These are phyloP conservation scores for Drosophila prostipennis DNA, from an alignment of 2,888 invertebrate genomes.

Conservation along the genomic window DNA sequence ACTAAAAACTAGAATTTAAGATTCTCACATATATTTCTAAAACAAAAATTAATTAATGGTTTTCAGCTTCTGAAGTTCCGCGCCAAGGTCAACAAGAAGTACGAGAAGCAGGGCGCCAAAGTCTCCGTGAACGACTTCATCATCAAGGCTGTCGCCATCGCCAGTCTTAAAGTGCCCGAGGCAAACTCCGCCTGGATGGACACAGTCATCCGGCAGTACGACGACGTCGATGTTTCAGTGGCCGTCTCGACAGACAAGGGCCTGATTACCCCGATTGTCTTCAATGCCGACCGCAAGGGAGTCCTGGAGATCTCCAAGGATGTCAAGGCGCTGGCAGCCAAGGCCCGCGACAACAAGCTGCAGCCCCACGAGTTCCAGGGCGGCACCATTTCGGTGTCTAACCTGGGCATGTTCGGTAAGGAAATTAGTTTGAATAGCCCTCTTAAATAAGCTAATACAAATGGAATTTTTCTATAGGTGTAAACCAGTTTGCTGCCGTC, in stretches of 20 bases:
- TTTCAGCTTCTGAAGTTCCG: slow-evolving; percentile 87
- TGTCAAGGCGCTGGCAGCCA: slow-evolving; percentile 92
- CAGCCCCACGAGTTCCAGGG: slow-evolving; percentile 98
- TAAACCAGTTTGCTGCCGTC: slow-evolving; percentile 95
- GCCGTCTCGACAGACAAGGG: slow-evolving; percentile 98
- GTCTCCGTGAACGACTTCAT: slow-evolving; percentile 98
- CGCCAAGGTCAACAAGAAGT: slow-evolving; percentile 90
- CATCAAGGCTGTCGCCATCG: slow-evolving; percentile 95
- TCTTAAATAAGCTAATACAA: neutral
- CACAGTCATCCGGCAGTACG: slow-evolving; percentile 94
- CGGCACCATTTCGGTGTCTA: slow-evolving; percentile 97
- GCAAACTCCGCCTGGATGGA: slow-evolving; percentile 99
- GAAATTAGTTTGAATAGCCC: neutral
- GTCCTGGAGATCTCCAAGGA: slow-evolving; percentile 92
- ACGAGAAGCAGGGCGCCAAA: slow-evolving; percentile 92
- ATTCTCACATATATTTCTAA: no score
- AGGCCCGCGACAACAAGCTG: slow-evolving; percentile 94
- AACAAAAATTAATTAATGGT: neutral
- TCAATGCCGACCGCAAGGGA: slow-evolving; percentile 95
- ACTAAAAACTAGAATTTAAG: no score
- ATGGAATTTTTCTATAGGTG: slow-evolving; percentile 85
- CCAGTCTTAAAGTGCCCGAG: slow-evolving; percentile 95
- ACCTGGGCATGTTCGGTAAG: slow-evolving; percentile 96
- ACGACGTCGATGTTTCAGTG: slow-evolving; percentile 97
- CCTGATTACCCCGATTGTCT: slow-evolving; percentile 98